A percentile compares a stretch with the other conserved stretches of the same genome.
Conservation (phyloP, 2,888 invertebrate genomes). For the Orthosia gothica region DNA sequence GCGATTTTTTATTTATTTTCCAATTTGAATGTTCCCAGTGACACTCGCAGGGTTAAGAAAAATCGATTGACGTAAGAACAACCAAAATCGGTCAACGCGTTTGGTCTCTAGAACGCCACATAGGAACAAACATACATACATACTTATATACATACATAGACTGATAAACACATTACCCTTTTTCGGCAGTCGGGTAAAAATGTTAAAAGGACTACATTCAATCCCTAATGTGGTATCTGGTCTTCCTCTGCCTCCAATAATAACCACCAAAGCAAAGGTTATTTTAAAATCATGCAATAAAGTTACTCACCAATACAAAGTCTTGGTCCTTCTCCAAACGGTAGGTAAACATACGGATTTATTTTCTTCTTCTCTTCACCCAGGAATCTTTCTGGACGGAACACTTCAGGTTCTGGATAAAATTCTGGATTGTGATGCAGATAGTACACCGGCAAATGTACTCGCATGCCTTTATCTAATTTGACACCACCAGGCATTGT, state of each 20-base stretch:
- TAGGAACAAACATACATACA: no score
- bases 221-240: background rate
- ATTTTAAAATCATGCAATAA: background rate
- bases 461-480: conserved; percentile 70
- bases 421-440: conserved; percentile 72
- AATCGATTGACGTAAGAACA: no score
- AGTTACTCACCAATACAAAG: conserved; percentile 74
- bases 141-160: no score
- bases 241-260: background rate
- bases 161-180: no score
- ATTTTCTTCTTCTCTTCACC: conserved; percentile 69
- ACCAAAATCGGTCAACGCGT: no score
- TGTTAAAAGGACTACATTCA: background rate
- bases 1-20: no score
- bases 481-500: conserved; percentile 70
- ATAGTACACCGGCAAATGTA: conserved; percentile 74
- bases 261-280: no score
- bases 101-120: no score
- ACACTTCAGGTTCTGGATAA: conserved; percentile 74
- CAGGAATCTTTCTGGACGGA: conserved; percentile 74
- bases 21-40: no score
- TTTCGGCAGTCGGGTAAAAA: no score
- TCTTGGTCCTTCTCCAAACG: conserved; percentile 77
- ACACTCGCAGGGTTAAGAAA: no score
- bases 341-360: conserved; percentile 72